Conservation (phyloP, 2,888 invertebrate genomes). For the Trissolcus japonicus region DNA sequence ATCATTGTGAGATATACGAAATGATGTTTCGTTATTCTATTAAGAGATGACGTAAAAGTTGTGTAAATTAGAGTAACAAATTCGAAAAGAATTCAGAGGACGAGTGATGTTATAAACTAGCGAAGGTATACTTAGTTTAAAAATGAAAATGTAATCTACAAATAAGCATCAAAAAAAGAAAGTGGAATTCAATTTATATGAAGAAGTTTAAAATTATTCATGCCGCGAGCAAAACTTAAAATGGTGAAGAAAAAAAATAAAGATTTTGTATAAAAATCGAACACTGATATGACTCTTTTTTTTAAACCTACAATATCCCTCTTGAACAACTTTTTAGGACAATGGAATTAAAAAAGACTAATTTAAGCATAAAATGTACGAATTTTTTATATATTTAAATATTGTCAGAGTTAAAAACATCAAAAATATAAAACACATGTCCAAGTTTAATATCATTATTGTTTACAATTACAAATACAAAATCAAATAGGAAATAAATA, state of each 20-base stretch:
- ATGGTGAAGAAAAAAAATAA: conserved; percentile 37
- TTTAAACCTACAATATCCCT: no score
- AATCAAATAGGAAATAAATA: conserved; percentile 73
- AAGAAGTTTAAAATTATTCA: conserved; percentile 23
- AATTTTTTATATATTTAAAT: conserved; percentile 66
- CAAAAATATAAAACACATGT: conserved; percentile 70
- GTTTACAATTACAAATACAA: conserved; percentile 71
- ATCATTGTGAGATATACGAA: conserved; percentile 9
- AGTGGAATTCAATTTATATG: conserved; percentile 31
- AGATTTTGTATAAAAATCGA: conserved; percentile 3
- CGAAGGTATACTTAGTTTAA: conserved; percentile 18
- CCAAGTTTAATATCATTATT: conserved; percentile 67
- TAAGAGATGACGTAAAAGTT: conserved; percentile 13
- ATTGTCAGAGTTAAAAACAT: conserved; percentile 68
- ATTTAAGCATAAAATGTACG: conserved; percentile 47
- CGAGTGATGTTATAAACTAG: conserved; percentile 31
- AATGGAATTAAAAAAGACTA: conserved; percentile 8
- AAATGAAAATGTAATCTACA: conserved; percentile 9
- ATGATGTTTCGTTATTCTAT: conserved; percentile 18
- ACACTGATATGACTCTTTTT: no score
- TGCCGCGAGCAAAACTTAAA: conserved; percentile 44
- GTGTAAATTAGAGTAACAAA: conserved; percentile 29
- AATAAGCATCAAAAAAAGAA: conserved; percentile 7
- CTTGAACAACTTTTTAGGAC: no score
- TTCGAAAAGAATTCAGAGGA: conserved; percentile 18